These are phyloP conservation scores for Holothuria leucospilota DNA, from an alignment of 53 echinoderm and acorn worm species.

Conservation along the genomic window DNA sequence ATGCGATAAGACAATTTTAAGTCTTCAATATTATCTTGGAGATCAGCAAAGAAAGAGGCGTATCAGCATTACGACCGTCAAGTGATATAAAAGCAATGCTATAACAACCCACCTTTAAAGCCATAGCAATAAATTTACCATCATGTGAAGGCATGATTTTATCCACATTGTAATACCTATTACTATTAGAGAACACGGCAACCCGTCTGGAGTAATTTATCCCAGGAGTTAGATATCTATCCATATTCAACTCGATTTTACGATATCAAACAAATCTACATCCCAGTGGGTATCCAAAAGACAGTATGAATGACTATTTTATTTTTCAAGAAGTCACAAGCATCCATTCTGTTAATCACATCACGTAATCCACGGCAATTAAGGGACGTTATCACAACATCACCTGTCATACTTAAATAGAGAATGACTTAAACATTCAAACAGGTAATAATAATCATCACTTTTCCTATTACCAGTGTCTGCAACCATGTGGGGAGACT, in stretches of 20 bases:
- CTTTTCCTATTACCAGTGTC: too few species aligned
- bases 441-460: too few species aligned
- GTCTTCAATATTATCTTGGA: conserved; percentile 8
- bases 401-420: not conserved
- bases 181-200: not conserved
- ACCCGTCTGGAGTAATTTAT: conserved; percentile 20
- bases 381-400: conserved; percentile 11
- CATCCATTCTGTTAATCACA: not conserved
- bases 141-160: not conserved
- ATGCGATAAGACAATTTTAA: conserved; percentile 5
- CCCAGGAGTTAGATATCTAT: conserved; percentile 16
- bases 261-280: not conserved
- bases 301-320: not conserved
- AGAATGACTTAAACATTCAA: too few species aligned
- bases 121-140: conserved; percentile 31
- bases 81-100: conserved; percentile 1
- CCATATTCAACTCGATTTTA: conserved; percentile 10
- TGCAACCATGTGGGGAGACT: too few species aligned
- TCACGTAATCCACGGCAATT: conserved; percentile 7
- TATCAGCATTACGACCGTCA: conserved; percentile 15
- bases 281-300: conserved; percentile 8
- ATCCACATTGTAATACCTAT: not conserved
- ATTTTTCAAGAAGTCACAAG: not conserved
- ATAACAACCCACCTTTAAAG: not conserved
- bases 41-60: conserved; percentile 14